These are phyloP conservation scores for Drosophila dunni DNA, from an alignment of 1,140 invertebrate species.

Conservation along the genomic window DNA sequence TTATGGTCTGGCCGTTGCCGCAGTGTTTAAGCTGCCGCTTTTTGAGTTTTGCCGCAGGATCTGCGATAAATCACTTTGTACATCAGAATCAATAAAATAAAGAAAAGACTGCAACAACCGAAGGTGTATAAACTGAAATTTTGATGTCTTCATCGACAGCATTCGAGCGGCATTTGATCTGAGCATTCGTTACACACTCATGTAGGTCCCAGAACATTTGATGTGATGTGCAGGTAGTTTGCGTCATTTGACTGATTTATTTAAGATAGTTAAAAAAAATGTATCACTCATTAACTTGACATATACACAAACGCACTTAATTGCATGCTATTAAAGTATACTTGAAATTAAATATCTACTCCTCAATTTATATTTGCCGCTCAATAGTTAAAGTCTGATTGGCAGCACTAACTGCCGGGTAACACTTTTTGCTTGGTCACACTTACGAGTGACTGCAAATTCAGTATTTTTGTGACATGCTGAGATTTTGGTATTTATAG, in stretches of 20 bases:
- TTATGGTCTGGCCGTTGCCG: conserved; percentile 15
- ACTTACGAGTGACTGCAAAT: neutral
- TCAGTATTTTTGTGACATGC: conserved; percentile 6
- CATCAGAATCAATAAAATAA: conserved; percentile 71
- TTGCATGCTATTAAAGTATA: conserved; percentile 16
- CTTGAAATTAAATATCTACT: neutral
- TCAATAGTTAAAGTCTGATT: neutral
- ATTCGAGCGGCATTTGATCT: conserved; percentile 66
- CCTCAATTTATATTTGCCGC: neutral
- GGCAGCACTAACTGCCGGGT: neutral
- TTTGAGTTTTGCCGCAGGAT: conserved; percentile 70
- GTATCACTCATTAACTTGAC: conserved; percentile 32
- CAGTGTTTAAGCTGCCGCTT: conserved; percentile 26
- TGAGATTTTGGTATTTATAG: neutral
- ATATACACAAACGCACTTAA: conserved; percentile 8
- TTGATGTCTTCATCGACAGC: conserved; percentile 72
- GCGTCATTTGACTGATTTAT: conserved; percentile 40
- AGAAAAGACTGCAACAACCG: conserved; percentile 8
- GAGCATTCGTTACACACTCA: conserved; percentile 69
- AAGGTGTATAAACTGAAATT: conserved; percentile 73
- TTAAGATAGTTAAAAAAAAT: conserved; percentile 15
- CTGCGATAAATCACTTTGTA: conserved; percentile 79
- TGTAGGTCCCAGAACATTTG: conserved; percentile 56
- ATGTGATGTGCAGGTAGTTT: conserved; percentile 34
- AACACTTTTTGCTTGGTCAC: conserved; percentile 16